These are phyloP conservation scores for Rhamnusium bicolor DNA, from an alignment of 2,888 invertebrate genomes.

Conservation along the genomic window DNA sequence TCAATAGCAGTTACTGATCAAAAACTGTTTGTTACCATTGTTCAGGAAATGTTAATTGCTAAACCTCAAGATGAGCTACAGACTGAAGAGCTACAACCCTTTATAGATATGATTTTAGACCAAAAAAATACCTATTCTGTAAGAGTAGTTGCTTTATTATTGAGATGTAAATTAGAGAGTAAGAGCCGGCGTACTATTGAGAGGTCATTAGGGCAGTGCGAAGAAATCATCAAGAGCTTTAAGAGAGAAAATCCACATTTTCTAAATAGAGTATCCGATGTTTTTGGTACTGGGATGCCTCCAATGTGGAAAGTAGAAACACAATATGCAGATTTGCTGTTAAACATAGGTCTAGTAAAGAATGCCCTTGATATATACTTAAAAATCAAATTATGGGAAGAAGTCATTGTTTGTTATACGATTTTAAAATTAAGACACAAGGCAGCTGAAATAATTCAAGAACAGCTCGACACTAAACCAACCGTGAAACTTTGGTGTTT, in stretches of 20 bases:
- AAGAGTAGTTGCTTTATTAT: slow-evolving; percentile 81
- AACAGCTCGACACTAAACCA: slow-evolving; percentile 84
- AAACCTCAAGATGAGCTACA: slow-evolving; percentile 87
- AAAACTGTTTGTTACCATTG: slow-evolving; percentile 83
- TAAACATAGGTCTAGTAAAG: slow-evolving; percentile 88
- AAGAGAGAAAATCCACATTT: slow-evolving; percentile 69
- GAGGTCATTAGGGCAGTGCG: slow-evolving; percentile 89
- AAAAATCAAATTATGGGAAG: slow-evolving; percentile 89
- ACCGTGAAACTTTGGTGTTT: slow-evolving; percentile 91
- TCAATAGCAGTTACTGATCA: slow-evolving; percentile 82
- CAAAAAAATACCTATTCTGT: slow-evolving; percentile 84
- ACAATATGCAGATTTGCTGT: slow-evolving; percentile 84
- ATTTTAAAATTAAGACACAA: slow-evolving; percentile 87
- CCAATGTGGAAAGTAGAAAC: slow-evolving; percentile 86
- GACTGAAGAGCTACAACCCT: slow-evolving; percentile 87
- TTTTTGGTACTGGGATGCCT: slow-evolving; percentile 82
- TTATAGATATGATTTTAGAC: slow-evolving; percentile 79
- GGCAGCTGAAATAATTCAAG: slow-evolving; percentile 90
- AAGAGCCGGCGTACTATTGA: slow-evolving; percentile 86
- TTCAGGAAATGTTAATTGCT: slow-evolving; percentile 81
- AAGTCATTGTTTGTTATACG: slow-evolving; percentile 93
- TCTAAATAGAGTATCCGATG: slow-evolving; percentile 72
- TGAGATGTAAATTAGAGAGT: slow-evolving; percentile 74
- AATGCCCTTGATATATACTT: slow-evolving; percentile 87
- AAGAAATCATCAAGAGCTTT: slow-evolving; percentile 80